phyloP scores from a whole-genome alignment of 2,888 invertebrate species.

The Stenichneumon culpator region DNA sequence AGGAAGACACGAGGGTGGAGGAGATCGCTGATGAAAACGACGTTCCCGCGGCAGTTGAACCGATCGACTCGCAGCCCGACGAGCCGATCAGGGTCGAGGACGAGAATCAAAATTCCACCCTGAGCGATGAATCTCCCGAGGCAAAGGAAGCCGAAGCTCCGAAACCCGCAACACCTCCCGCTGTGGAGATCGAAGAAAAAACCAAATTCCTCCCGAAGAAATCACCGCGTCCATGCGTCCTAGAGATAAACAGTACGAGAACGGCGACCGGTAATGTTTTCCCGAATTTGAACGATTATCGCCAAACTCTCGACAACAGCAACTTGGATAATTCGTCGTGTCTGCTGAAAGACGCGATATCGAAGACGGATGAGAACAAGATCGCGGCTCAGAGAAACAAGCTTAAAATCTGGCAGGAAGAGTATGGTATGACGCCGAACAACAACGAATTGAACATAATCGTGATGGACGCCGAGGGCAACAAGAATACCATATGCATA shows the following conservation, averaged over 20 bases:
- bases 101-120: conserved; percentile 56
- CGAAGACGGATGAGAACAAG: conserved; percentile 84
- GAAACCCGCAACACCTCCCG: not conserved
- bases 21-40: conserved; percentile 16
- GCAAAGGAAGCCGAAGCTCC: not conserved
- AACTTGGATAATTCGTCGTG: conserved; percentile 11
- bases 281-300: conserved; percentile 66
- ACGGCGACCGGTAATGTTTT: conserved; percentile 43
- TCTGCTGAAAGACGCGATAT: conserved; percentile 51
- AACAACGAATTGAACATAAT: conserved; percentile 75
- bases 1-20: conserved; percentile 1
- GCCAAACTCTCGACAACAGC: conserved; percentile 12
- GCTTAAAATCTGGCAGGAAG: conserved; percentile 87
- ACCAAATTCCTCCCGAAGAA: conserved; percentile 19
- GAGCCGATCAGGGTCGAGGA: conserved; percentile 21
- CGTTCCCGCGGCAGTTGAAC: not conserved
- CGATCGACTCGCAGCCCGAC: not conserved
- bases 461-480: conserved; percentile 83
- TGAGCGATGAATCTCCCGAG: conserved; percentile 19
- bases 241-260: conserved; percentile 55
- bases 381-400: conserved; percentile 88
- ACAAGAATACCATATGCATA: conserved; percentile 85
- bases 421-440: conserved; percentile 86
- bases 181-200: conserved; percentile 13
- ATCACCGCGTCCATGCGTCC: conserved; percentile 59